Evolutionary conservation across 2,888 invertebrate genomes (phyloP).

Genomic region (Aphidius colemani): DNA sequence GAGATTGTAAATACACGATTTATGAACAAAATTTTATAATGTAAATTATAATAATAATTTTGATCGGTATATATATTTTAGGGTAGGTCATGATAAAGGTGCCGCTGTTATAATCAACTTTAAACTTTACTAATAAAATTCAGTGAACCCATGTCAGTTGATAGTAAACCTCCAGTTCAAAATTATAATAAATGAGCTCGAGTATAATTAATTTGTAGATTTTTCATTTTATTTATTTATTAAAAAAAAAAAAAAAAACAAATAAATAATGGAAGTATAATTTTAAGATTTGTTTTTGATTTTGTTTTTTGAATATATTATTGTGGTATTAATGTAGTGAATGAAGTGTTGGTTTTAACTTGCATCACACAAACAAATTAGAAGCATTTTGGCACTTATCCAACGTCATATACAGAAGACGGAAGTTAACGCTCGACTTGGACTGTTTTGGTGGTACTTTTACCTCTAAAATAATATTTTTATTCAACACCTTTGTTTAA

Average conservation of each 20-base stretch:
- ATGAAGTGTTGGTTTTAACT: neutral
- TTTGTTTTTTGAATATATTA: neutral
- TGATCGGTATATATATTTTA: too few species aligned
- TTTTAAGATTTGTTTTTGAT: neutral
- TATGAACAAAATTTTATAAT: slow-evolving; percentile 19
- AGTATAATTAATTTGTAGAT: neutral
- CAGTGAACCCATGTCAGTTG: too few species aligned
- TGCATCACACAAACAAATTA: neutral
- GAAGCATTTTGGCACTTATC: slow-evolving; percentile 28
- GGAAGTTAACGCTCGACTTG: too few species aligned
- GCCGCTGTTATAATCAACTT: slow-evolving; percentile 8
- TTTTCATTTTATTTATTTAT: too few species aligned
- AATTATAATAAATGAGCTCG: neutral
- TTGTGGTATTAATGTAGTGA: slow-evolving; percentile 1
- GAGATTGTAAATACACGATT: slow-evolving; percentile 28
- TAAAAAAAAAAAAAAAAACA: too few species aligned
- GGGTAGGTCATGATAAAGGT: neutral
- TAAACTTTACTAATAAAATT: slow-evolving; percentile 18
- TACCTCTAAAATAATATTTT: neutral
- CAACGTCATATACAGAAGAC: slow-evolving; percentile 29
- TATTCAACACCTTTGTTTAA: neutral
- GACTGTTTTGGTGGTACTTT: neutral
- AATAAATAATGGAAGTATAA: too few species aligned
- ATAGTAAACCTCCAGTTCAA: too few species aligned
- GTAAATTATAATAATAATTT: neutral